Evolutionary conservation across 2,113 vertebrate species (phyloP), one percentile per base, ranked within the genome.

Genomic region (Pseudolaguvia tuberculata): DNA sequence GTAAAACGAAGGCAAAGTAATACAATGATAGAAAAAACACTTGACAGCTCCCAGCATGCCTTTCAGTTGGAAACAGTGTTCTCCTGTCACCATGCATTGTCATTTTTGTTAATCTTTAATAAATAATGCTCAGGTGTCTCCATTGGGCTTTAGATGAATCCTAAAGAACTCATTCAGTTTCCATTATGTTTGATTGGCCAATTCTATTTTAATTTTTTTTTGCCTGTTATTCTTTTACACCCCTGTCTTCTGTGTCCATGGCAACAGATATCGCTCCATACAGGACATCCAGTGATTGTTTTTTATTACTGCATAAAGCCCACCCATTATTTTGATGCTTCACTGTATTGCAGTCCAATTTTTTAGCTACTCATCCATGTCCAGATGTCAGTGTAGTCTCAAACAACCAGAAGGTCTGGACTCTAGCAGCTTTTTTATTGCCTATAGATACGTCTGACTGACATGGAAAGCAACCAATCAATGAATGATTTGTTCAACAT

Each of bases 1-100:
- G 14, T 21, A 35, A 25, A 73, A 66, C 2, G 17, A 48, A 61
- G 27, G 29, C n/a, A 35, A 15, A 29, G 47, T 31, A 48, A 65
- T 72, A 27, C 14, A 15, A 3, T 58, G 61, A 65, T 65, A 20
- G 8, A 8, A 39, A 56, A 45, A 65, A 48, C 48, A 66, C 31
- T 55, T 56, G 72, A 66, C 72, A 66, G 59, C 72, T 77, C 70
- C 57, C 72, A 75, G 76, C 59, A 81, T 71, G 72, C 72, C 20
- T 67, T 66, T 81, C 55, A 71, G 47, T 51, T 27, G 31, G 15
- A 48, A 76, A 21, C 21, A 45, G n/a, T 39, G 27, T 52, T 58
- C 39, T 72, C 31, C 17, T 58, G 56, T 66, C 35, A 68, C 55
- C 48, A 20, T 27, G 53, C 27, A 1, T 21, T 35, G 18, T 31